Evolutionary conservation across 1,140 invertebrate genomes (phyloP).

Genomic region (Hestina assimilis): DNA sequence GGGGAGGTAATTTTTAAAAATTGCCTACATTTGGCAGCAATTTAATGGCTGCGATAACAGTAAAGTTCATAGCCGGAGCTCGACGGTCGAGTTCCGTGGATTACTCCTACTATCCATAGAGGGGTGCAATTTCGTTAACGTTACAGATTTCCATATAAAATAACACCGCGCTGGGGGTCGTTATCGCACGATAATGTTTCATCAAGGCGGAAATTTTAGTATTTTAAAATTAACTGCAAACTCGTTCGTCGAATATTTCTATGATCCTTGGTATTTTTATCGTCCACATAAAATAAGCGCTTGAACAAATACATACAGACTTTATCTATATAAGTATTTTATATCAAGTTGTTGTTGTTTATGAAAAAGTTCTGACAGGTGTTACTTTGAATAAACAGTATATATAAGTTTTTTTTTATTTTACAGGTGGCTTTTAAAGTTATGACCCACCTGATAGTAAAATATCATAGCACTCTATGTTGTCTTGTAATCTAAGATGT

Average conservation of each 20-base stretch:
- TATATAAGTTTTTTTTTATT: too few species aligned
- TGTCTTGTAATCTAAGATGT: too few species aligned
- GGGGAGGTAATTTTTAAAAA: constrained; percentile 70
- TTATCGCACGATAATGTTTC: constrained; percentile 22
- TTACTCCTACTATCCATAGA: constrained; percentile 60
- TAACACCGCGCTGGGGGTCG: constrained; percentile 21
- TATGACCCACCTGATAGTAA: too few species aligned
- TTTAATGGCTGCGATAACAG: constrained; percentile 71
- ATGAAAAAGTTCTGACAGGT: too few species aligned
- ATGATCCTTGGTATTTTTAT: too few species aligned
- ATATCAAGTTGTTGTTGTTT: too few species aligned
- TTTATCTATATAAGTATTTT: too few species aligned
- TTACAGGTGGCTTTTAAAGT: too few species aligned
- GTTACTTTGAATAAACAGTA: too few species aligned
- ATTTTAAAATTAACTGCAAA: constrained; percentile 2
- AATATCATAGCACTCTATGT: too few species aligned
- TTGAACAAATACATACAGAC: too few species aligned
- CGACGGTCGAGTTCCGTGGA: constrained; percentile 52
- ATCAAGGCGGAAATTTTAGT: constrained; percentile 11
- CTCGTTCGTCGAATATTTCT: not conserved
- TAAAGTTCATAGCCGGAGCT: constrained; percentile 71
- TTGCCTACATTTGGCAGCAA: constrained; percentile 62
- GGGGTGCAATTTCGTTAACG: constrained; percentile 57
- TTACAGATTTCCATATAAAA: constrained; percentile 57
- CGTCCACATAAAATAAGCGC: not conserved